Evolutionary conservation across 2,113 vertebrate genomes (phyloP).

Genomic region (Cyphomyrus discorhynchus): DNA sequence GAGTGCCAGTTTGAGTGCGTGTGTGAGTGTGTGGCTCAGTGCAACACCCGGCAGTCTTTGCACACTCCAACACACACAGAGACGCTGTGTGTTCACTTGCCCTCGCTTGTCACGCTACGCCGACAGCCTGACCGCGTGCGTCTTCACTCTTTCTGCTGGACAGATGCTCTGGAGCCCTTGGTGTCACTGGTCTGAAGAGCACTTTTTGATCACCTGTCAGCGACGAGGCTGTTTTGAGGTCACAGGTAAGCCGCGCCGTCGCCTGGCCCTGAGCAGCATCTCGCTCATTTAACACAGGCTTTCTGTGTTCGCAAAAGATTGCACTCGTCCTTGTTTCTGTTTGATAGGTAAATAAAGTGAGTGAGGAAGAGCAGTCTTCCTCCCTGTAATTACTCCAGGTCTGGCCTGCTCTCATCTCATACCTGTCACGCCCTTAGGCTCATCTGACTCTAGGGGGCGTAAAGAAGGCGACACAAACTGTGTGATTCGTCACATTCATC

Average conservation of each 20-base stretch:
- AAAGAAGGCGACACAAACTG: not conserved
- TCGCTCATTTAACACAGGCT: not conserved
- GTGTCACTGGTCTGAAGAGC: not conserved
- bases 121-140: not conserved
- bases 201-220: not conserved
- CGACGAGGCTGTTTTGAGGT: not conserved
- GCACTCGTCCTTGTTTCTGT: not conserved
- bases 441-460: not conserved
- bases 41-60: not conserved
- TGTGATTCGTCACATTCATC: not conserved
- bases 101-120: not conserved
- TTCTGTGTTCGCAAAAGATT: not conserved
- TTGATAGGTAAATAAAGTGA: not conserved
- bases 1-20: not conserved
- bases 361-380: not conserved
- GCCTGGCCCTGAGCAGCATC: not conserved
- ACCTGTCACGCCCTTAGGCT: not conserved
- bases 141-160: not conserved
- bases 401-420: not conserved
- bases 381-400: not conserved
- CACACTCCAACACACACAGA: not conserved
- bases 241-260: not conserved
- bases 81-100: not conserved
- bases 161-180: not conserved
- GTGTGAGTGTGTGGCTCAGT: not conserved